A percentile compares a stretch with the other conserved stretches of the same genome.
Evolutionary conservation across 1,140 invertebrate genomes (phyloP).

Genomic region (Pseudomyrmex gracilis): DNA sequence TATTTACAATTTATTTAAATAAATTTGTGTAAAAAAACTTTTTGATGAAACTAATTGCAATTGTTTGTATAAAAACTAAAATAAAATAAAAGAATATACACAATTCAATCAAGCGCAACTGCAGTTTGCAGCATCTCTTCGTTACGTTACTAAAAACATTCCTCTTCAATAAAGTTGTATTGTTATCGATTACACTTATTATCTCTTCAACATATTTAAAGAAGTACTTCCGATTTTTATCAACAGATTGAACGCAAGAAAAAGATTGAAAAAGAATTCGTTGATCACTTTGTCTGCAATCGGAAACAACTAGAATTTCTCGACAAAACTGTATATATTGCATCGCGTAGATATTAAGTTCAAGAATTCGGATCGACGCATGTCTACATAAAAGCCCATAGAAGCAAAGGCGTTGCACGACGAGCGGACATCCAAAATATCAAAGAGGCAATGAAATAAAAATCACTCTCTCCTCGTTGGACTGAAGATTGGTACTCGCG

Average conservation of each 20-base stretch:
- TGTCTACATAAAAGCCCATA: constrained; percentile 54
- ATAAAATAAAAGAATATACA: constrained; percentile 7
- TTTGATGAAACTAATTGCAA: constrained; percentile 34
- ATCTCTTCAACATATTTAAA: constrained; percentile 22
- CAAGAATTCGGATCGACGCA: constrained; percentile 12
- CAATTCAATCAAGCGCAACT: constrained; percentile 42
- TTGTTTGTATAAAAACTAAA: constrained; percentile 8
- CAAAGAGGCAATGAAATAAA: constrained; percentile 67
- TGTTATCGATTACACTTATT: constrained; percentile 46
- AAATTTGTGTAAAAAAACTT: background rate
- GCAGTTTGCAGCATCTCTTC: constrained; percentile 25
- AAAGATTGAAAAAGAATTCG: background rate
- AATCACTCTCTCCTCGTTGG: constrained; percentile 34
- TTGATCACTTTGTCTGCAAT: background rate
- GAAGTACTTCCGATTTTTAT: constrained; percentile 21
- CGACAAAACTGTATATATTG: background rate
- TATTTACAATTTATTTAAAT: background rate
- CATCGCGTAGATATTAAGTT: constrained; percentile 32
- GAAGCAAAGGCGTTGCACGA: constrained; percentile 29
- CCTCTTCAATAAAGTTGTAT: constrained; percentile 40
- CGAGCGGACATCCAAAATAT: constrained; percentile 50
- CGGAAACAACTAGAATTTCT: constrained; percentile 20
- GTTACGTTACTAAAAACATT: constrained; percentile 35
- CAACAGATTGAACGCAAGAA: constrained; percentile 24
- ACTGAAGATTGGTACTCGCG: constrained; percentile 68